Base-by-base conservation (phyloP, 2,797 vertebrate species). In the Galaxias olidus region DNA sequence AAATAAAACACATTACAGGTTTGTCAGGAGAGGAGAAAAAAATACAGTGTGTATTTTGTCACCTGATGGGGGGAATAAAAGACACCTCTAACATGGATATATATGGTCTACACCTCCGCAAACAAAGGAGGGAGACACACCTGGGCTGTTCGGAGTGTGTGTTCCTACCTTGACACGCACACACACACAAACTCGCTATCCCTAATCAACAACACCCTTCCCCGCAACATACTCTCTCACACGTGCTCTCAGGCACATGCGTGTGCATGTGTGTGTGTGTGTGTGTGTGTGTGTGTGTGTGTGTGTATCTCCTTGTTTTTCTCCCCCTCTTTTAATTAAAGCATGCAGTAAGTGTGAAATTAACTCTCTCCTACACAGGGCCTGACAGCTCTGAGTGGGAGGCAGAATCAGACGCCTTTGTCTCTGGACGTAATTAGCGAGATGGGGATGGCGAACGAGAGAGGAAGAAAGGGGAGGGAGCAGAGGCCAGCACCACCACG, bases 341-440 rank as follows among this genome's bases (percentile, higher is more conserved):
- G 88, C 91, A 92, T 90, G 91, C 89, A 92, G 88, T 89, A 90
- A 89, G 90, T 92, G 91, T 93, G 91, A 93, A 92, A 92, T 92
- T 90, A 92, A 92, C 91, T 91, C 90, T 92, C 90, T 91, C 89
- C 89, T 90, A 88, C 88, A 86, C 85, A 63, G 76, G 79, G 84
- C 84, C 91, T 91, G 90, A 90, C 89, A 86, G 89, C 89, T 88
- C 84, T 69, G 84, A 92, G 89, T 90, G 86, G 90, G 90, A 89
- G 89, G 88, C 82, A 85, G 82, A 90, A 88, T 88, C 87, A 84
- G 81, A 84, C 74, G 85, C 86, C 86, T 91, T 91, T 91, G 90
- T 92, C 90, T 92, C 86, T 72, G 55, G 81, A 78, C 80, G 67
- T 91, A 92, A 92, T 92, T 91, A 91, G 87, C 83, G 79, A 75